A percentile compares a stretch with the other conserved stretches of the same genome.
Evolutionary conservation across 2,797 vertebrate species (phyloP).

Genomic region (Sciurus vulgaris): DNA sequence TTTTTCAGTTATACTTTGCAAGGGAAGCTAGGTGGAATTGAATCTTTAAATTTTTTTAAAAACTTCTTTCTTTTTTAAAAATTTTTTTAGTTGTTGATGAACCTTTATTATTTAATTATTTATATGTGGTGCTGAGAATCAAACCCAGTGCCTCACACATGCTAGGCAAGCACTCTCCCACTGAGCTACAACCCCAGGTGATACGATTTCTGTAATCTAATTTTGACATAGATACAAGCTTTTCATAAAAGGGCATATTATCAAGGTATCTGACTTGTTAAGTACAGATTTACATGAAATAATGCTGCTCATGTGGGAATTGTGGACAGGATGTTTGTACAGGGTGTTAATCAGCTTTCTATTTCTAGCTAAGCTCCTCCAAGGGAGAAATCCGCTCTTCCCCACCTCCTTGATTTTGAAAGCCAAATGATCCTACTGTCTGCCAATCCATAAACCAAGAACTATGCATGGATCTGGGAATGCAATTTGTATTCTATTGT

Average conservation of each 20-base stretch:
- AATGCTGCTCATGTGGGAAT: neutral
- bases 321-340: neutral
- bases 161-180: too few relatives aligned
- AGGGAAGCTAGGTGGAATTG: neutral
- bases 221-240: neutral
- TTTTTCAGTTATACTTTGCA: neutral
- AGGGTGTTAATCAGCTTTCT: neutral
- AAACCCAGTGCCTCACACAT: too few relatives aligned
- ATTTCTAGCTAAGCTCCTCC: neutral
- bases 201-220: neutral
- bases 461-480: neutral
- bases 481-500: neutral
- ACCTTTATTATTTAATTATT: too few relatives aligned
- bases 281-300: neutral
- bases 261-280: neutral
- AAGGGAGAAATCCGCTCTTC: neutral
- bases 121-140: too few relatives aligned
- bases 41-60: neutral
- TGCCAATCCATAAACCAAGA: neutral
- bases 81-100: too few relatives aligned
- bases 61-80: too few relatives aligned
- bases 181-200: neutral
- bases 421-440: rapidly evolving
- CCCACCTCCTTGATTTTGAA: neutral
- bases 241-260: neutral